Base-by-base conservation (phyloP, 2,113 vertebrate species). In the Heterotis niloticus region DNA sequence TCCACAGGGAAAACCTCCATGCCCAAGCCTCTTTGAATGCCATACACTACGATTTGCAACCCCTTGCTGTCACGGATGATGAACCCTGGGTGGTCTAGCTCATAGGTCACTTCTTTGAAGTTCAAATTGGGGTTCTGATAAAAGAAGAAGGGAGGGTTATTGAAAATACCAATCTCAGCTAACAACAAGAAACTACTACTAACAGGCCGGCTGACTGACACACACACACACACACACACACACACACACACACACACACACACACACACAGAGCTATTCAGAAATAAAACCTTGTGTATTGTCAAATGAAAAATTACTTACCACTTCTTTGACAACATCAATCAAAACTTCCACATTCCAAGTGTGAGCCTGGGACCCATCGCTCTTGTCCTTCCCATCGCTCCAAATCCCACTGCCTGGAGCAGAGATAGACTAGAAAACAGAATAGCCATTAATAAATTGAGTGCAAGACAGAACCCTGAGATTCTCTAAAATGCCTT, bases 271-370 rank as follows among this genome's bases (percentile, higher is more conserved):
- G 34, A 4, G 34, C 34, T 44, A 44, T 44, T 44, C 34, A 44
- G 34, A 44, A 44, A 44, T 44, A 44, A 44, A 44, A 44, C 34
- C 34, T 44, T 44, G 34, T 44, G 34, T 44, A 44, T 44, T 44
- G 34, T 62, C 13, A 52, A 72, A 59, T 18, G 12, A 34, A 56
- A 13, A 14, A 29, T 52, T n/a, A 93, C 94, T 89, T 86, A 99
- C 98, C 88, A 98, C 89, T 87, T 99, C 98, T 87, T 99, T 99
- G 24, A 99, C 96, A 34, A 99, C 94, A 65, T 99, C 98, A 68
- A 99, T 98, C 78, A 99, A 92, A 84, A 99, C 96, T 87, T 99
- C 98, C 1, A 99, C 98, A 81, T 99, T 99, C 98, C 98, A 99
- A 0, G 96, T 97, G 85, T 98, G 96, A 13, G 92, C 92, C 92